These are phyloP conservation scores for Cathartes aura DNA, from an alignment of 2,113 vertebrate genomes.

Conservation along the genomic window DNA sequence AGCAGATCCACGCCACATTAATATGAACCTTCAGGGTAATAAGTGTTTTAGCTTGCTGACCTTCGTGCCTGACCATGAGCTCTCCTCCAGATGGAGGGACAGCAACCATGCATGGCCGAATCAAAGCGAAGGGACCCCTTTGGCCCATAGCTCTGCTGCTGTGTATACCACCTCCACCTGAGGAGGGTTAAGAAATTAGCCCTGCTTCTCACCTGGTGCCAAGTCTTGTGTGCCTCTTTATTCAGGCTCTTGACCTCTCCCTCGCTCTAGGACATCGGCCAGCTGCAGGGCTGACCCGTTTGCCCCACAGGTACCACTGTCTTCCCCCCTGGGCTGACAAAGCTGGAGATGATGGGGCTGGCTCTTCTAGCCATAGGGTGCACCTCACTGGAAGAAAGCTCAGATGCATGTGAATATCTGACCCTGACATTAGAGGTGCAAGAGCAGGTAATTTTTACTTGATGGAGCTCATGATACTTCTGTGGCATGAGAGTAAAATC, in stretches of 20 bases:
- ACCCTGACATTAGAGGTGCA: neutral
- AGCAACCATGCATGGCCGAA: rapidly evolving
- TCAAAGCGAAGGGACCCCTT: neutral
- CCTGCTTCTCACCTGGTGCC: neutral
- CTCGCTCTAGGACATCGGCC: rapidly evolving
- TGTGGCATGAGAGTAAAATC: neutral
- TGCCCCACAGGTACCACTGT: neutral
- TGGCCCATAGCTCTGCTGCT: neutral
- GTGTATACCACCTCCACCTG: neutral
- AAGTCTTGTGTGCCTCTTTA: neutral
- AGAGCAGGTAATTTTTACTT: neutral
- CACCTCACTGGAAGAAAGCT: neutral
- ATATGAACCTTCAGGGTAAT: neutral
- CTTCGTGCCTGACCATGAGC: neutral
- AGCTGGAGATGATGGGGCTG: neutral
- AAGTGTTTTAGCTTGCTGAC: neutral
- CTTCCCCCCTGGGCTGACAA: neutral
- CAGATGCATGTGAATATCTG: neutral
- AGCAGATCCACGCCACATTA: neutral
- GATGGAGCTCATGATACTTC: neutral
- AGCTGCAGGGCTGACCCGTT: neutral
- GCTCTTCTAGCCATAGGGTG: neutral
- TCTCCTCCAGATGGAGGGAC: rapidly evolving
- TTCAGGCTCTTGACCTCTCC: neutral
- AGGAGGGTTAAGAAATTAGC: neutral